phyloP scores from a whole-genome alignment of 2,888 invertebrate species.

The Sphaeridia pumilis region DNA sequence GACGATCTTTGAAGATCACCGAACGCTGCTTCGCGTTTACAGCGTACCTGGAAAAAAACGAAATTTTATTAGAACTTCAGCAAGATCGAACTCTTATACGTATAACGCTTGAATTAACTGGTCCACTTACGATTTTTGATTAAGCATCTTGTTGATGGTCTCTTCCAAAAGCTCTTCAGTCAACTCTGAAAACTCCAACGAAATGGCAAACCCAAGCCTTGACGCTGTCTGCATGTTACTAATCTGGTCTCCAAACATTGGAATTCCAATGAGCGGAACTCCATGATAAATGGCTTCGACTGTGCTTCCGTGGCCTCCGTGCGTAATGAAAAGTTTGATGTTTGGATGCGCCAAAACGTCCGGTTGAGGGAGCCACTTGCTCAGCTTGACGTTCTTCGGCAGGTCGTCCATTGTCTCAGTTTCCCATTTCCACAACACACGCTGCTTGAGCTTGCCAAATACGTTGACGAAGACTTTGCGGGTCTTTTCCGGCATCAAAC shows the following conservation, averaged over 20 bases:
- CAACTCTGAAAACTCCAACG: conserved; percentile 18
- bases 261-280: conserved; percentile 48
- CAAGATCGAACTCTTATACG: neutral
- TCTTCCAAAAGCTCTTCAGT: conserved; percentile 17
- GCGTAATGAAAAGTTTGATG: conserved; percentile 51
- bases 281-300: conserved; percentile 52
- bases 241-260: conserved; percentile 46
- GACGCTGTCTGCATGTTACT: conserved; percentile 46
- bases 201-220: conserved; percentile 43
- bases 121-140: no score
- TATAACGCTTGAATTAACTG: no score
- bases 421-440: conserved; percentile 76
- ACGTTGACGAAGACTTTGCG: conserved; percentile 43
- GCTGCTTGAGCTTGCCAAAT: conserved; percentile 61
- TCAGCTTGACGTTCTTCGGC: conserved; percentile 50
- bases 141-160: conserved; percentile 14
- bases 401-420: conserved; percentile 48
- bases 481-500: neutral
- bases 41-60: conserved; percentile 15
- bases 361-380: conserved; percentile 62
- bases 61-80: no score
- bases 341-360: conserved; percentile 55
- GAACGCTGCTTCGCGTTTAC: conserved; percentile 13
- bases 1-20: conserved; percentile 15
- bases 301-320: conserved; percentile 54